phyloP scores from a whole-genome alignment of 2,113 vertebrate species.

The Passer domesticus region DNA sequence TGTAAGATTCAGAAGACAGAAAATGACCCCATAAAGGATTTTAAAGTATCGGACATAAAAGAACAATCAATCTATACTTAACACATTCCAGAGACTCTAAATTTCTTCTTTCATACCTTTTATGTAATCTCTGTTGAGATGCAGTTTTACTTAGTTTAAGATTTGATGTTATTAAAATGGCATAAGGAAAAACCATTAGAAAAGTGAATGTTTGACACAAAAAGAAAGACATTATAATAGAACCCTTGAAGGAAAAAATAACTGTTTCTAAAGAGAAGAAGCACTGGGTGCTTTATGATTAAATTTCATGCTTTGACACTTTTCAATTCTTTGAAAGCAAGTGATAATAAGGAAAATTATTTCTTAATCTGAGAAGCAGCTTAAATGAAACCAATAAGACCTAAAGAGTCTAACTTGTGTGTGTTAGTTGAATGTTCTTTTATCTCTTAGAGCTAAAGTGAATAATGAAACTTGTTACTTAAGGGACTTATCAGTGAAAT shows the following conservation, averaged over 20 bases:
- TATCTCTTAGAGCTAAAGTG: conserved; percentile 10
- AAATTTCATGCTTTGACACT: conserved; percentile 27
- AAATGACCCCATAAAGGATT: neutral
- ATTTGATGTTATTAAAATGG: neutral
- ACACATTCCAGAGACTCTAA: neutral
- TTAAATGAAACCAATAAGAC: conserved; percentile 39
- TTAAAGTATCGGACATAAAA: neutral
- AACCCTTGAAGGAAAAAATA: conserved; percentile 26
- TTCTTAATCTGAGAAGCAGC: conserved; percentile 4
- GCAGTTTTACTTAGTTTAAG: neutral
- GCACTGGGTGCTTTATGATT: neutral
- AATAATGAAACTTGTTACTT: conserved; percentile 52
- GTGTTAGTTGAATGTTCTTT: conserved; percentile 31
- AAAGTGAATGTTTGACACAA: neutral
- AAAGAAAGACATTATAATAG: neutral
- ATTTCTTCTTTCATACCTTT: neutral
- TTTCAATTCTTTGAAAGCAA: conserved; percentile 27
- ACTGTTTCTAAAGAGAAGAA: neutral
- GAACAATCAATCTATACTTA: neutral
- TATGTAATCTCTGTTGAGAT: neutral
- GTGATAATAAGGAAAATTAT: conserved; percentile 25
- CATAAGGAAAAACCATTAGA: neutral
- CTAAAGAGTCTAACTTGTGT: neutral
- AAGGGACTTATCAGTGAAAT: conserved; percentile 10
- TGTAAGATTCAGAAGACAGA: neutral